A percentile compares a stretch with the other conserved stretches of the same genome.
phyloP scores from a whole-genome alignment of 2,888 invertebrate species.

The Coleophora deauratella region DNA sequence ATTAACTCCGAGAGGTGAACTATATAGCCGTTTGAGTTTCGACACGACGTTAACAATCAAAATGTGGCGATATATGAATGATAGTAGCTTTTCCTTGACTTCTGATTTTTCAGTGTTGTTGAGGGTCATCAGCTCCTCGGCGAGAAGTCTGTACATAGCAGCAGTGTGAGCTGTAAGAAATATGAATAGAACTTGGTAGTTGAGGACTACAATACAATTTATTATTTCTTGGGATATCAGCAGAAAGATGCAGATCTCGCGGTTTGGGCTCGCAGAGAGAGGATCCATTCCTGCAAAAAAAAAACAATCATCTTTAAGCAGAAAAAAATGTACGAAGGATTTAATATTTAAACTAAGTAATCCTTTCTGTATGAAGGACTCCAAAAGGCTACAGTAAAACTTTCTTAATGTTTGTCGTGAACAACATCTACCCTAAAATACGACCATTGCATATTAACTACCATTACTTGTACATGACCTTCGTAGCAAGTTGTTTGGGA shows the following conservation, averaged over 20 bases:
- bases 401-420: too few relatives aligned
- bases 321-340: too few relatives aligned
- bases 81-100: slow-evolving; percentile 29
- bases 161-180: slow-evolving; percentile 50
- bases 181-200: slow-evolving; percentile 45
- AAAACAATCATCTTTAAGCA: slow-evolving; percentile 1
- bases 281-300: slow-evolving; percentile 44
- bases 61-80: slow-evolving; percentile 35
- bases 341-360: too few relatives aligned
- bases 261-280: slow-evolving; percentile 33
- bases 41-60: slow-evolving; percentile 32
- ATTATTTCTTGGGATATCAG: slow-evolving; percentile 32
- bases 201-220: slow-evolving; percentile 34
- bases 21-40: slow-evolving; percentile 41
- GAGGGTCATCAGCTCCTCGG: slow-evolving; percentile 38
- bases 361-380: too few relatives aligned
- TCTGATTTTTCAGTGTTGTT: slow-evolving; percentile 19
- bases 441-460: too few relatives aligned
- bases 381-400: too few relatives aligned
- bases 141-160: slow-evolving; percentile 41
- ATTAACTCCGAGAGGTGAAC: slow-evolving; percentile 48
- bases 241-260: slow-evolving; percentile 37
- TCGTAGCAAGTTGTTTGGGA: too few relatives aligned
- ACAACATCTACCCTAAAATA: too few relatives aligned
- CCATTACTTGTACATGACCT: too few relatives aligned